Conservation (phyloP, 1,140 invertebrate genomes). For the Argopecten irradians region DNA sequence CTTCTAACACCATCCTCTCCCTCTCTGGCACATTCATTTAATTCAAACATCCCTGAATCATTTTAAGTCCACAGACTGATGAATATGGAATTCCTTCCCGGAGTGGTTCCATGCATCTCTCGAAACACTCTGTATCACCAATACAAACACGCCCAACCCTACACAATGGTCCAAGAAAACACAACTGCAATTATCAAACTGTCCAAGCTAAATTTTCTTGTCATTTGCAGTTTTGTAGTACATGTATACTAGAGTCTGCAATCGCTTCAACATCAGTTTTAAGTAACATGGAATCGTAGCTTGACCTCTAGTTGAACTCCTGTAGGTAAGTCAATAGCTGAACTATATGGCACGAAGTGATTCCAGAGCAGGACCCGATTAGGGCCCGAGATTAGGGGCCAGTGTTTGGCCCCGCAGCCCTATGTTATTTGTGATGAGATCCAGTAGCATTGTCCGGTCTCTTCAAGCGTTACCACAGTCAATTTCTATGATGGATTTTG, state of each 20-base stretch:
- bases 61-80: conserved; percentile 4
- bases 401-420: neutral
- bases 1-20: neutral
- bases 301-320: neutral
- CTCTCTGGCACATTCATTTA: neutral
- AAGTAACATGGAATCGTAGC: neutral
- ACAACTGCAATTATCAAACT: conserved; percentile 18
- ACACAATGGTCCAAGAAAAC: conserved; percentile 9
- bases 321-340: neutral
- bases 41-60: conserved; percentile 10
- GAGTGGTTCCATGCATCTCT: neutral
- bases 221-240: neutral
- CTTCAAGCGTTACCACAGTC: conserved; percentile 82
- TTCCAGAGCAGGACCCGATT: neutral
- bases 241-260: neutral
- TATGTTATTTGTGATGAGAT: neutral
- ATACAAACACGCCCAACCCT: neutral
- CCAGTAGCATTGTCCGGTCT: neutral
- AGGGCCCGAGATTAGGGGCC: neutral
- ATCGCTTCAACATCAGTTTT: neutral
- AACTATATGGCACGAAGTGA: conserved; percentile 13
- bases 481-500: conserved; percentile 98
- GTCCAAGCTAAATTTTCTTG: conserved; percentile 16
- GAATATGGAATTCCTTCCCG: neutral
- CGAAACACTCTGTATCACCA: neutral